phyloP scores from a whole-genome alignment of 2,888 invertebrate species.

The Hermaeophaga mercurialis region DNA sequence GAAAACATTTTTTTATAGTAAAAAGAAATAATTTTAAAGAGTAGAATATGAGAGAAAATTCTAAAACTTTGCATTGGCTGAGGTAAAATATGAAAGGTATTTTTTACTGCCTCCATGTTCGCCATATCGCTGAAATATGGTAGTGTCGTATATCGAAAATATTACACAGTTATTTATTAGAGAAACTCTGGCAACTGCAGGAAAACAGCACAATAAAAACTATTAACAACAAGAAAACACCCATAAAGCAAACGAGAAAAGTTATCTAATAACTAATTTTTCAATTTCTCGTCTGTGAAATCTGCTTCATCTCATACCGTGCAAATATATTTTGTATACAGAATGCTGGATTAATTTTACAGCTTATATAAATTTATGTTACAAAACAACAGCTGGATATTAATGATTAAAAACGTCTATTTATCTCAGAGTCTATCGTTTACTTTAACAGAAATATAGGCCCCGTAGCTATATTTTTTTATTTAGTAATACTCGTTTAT shows the following conservation, averaged over 20 bases:
- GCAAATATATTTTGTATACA: conserved; percentile 5
- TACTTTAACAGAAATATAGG: no score
- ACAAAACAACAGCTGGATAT: background rate
- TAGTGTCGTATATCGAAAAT: conserved; percentile 40
- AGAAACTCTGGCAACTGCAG: conserved; percentile 37
- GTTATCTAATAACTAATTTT: conserved; percentile 50
- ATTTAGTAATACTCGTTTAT: no score
- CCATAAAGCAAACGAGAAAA: conserved; percentile 51
- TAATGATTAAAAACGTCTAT: background rate
- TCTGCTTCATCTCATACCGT: conserved; percentile 1
- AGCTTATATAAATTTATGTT: background rate
- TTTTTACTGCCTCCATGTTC: background rate
- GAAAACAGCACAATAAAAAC: conserved; percentile 48
- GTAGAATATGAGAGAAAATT: no score
- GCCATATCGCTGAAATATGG: conserved; percentile 32
- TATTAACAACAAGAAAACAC: conserved; percentile 48
- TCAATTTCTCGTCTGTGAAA: conserved; percentile 41
- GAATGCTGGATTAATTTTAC: background rate
- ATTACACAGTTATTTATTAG: conserved; percentile 40
- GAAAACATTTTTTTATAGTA: no score
- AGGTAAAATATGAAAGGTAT: conserved; percentile 7
- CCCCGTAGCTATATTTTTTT: no score
- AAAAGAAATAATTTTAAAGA: no score
- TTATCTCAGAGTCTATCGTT: no score
- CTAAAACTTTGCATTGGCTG: background rate